Percentiles rank a stretch among this genome's conserved stretches.
Evolutionary conservation across 2,113 vertebrate genomes (phyloP).

Genomic region (Tamias sibiricus): DNA sequence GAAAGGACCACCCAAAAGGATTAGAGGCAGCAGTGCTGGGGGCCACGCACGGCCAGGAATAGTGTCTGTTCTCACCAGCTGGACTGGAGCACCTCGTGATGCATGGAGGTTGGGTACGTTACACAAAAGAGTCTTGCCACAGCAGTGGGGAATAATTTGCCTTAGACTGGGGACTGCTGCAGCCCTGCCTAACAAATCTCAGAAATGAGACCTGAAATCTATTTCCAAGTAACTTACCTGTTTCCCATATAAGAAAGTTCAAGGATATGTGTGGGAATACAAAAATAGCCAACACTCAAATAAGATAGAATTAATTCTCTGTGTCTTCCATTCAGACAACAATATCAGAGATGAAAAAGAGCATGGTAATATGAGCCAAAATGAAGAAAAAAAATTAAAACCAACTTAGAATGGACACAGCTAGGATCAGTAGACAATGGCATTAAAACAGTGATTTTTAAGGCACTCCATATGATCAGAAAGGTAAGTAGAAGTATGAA

Average conservation of each 20-base stretch:
- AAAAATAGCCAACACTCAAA: neutral
- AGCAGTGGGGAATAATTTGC: neutral
- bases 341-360: neutral
- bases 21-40: neutral
- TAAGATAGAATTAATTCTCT: neutral
- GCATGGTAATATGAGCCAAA: neutral
- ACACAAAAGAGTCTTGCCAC: neutral
- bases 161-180: neutral
- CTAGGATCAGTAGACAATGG: neutral
- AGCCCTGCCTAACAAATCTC: neutral
- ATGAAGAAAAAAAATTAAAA: neutral
- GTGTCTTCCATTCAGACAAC: neutral
- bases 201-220: neutral
- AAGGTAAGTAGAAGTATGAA: neutral
- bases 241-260: neutral
- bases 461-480: neutral
- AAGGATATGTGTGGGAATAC: constrained; percentile 20
- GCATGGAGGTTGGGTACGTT: neutral
- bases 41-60: neutral
- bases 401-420: neutral
- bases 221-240: neutral
- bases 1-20: neutral
- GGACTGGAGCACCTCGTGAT: neutral
- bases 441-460: neutral
- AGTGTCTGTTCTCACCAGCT: neutral